A percentile compares a stretch with the other conserved stretches of the same genome.
Conservation (phyloP, 30 jellyfish, hydroid and myxozoan genomes). For the Pelagia noctiluca region DNA sequence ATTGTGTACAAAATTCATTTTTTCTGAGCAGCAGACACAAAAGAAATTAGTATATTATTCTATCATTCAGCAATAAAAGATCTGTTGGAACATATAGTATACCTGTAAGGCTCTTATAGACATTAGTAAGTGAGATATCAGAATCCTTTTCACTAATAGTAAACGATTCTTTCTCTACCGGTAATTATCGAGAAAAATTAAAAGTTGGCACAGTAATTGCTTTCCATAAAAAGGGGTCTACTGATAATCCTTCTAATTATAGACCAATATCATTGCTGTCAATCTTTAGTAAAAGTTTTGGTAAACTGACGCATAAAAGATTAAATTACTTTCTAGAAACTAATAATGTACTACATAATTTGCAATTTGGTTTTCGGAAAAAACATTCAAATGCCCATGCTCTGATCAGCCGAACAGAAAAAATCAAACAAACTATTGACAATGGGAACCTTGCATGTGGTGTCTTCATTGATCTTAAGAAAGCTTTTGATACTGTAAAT, state of each 20-base stretch:
- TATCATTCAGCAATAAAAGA: slow-evolving; percentile 2
- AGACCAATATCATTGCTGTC: slow-evolving; percentile 26
- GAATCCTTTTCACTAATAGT: neutral
- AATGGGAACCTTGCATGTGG: slow-evolving; percentile 9
- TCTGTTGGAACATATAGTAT: neutral
- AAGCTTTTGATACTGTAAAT: slow-evolving; percentile 45
- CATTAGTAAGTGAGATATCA: neutral
- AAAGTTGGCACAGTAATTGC: slow-evolving; percentile 1
- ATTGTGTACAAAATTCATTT: slow-evolving; percentile 12
- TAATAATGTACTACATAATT: too few relatives aligned
- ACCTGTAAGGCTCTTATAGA: neutral
- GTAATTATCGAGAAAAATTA: neutral
- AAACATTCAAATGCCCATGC: slow-evolving; percentile 43
- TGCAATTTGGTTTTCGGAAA: slow-evolving; percentile 42
- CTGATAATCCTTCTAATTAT: slow-evolving; percentile 1
- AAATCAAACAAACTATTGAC: neutral
- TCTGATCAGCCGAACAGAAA: slow-evolving; percentile 29
- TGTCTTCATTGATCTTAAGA: slow-evolving; percentile 13
- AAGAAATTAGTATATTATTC: slow-evolving; percentile 4
- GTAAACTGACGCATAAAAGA: slow-evolving; percentile 6
- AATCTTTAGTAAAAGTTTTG: slow-evolving; percentile 5
- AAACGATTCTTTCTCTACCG: slow-evolving; percentile 1
- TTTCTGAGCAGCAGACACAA: slow-evolving; percentile 26
- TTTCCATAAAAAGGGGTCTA: slow-evolving; percentile 1
- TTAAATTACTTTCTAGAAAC: slow-evolving; percentile 3